Conservation (phyloP, 2,797 vertebrate species). For the Coluber constrictor region DNA sequence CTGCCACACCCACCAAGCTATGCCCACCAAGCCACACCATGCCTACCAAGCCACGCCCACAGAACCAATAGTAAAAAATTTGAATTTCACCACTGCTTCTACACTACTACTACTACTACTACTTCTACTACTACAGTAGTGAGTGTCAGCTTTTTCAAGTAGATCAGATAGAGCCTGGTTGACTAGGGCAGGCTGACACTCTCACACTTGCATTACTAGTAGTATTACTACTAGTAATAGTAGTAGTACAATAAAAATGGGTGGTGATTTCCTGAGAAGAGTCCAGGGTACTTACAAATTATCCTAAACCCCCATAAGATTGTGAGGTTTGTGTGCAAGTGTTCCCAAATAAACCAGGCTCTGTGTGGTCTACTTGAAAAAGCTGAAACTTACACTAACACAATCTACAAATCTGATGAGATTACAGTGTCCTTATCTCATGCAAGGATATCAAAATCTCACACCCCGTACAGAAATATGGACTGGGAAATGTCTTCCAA, state of each 20-base stretch:
- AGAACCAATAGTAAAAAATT: too few relatives aligned
- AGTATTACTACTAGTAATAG: not conserved
- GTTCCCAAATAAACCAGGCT: not conserved
- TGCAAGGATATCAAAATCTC: not conserved
- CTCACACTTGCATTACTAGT: not conserved
- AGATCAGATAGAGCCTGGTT: not conserved
- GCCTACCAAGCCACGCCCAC: too few relatives aligned
- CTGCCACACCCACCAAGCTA: too few relatives aligned
- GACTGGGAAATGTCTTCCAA: not conserved
- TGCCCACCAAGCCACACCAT: too few relatives aligned
- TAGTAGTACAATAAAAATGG: not conserved
- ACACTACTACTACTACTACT: too few relatives aligned
- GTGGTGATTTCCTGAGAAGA: not conserved
- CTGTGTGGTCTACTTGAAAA: not conserved
- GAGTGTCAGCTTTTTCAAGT: too few relatives aligned
- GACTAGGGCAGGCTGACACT: too few relatives aligned
- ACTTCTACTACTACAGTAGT: too few relatives aligned
- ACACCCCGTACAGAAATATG: not conserved
- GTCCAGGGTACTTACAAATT: not conserved
- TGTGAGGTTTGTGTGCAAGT: not conserved
- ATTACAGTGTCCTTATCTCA: not conserved
- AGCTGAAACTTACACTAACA: not conserved
- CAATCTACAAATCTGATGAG: not conserved
- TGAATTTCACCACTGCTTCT: too few relatives aligned
- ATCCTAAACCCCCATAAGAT: not conserved